Conservation (phyloP, 2,888 invertebrate genomes). For the Protophormia terraenovae region DNA sequence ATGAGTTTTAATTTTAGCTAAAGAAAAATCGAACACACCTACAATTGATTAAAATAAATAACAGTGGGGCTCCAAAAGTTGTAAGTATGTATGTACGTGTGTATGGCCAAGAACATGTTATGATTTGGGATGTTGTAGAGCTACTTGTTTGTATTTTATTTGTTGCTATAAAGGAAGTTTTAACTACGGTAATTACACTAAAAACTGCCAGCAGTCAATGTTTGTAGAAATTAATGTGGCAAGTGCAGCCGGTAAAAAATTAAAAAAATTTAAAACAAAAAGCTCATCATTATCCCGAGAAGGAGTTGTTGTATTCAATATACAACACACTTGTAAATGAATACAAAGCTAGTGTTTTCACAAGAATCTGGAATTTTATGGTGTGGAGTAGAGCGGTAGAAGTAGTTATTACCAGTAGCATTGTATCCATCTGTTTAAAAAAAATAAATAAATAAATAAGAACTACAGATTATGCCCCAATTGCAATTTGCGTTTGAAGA, state of each 20-base stretch:
- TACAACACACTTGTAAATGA: neutral
- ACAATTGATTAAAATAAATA: constrained; percentile 43
- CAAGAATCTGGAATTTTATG: constrained; percentile 17
- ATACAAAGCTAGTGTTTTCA: neutral
- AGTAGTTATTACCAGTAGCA: constrained; percentile 49
- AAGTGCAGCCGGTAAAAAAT: constrained; percentile 51
- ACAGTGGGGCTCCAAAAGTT: neutral
- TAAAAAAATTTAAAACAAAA: constrained; percentile 30
- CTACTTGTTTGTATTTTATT: neutral
- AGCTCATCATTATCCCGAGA: constrained; percentile 55
- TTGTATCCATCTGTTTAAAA: constrained; percentile 48
- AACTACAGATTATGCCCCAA: constrained; percentile 55
- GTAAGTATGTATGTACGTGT: neutral
- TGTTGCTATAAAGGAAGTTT: constrained; percentile 41
- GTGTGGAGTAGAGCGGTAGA: neutral
- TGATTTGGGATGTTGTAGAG: neutral
- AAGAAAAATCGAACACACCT: constrained; percentile 44
- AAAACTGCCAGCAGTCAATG: constrained; percentile 76
- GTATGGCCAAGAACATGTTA: neutral
- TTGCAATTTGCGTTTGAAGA: constrained; percentile 54
- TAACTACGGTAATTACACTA: constrained; percentile 77
- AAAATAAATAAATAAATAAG: neutral
- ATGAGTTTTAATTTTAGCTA: constrained; percentile 46
- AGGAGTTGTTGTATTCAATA: constrained; percentile 13
- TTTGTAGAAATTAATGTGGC: constrained; percentile 64